Conservation (phyloP, 2,888 invertebrate genomes). For the Galerucella nymphaeae region DNA sequence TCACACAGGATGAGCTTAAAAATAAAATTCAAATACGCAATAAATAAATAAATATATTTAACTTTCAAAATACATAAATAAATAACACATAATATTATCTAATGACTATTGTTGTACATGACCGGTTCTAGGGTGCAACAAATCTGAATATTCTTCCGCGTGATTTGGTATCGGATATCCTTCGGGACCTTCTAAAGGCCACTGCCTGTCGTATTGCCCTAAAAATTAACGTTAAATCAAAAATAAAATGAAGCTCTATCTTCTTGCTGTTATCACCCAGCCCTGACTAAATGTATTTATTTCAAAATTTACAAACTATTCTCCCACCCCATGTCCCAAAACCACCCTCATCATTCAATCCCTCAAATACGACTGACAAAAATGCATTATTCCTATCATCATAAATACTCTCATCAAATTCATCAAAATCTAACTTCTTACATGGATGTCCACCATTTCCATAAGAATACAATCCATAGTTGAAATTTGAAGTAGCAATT, state of each 20-base stretch:
- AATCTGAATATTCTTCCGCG: slow-evolving; percentile 32
- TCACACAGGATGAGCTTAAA: too few species aligned
- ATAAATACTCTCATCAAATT: slow-evolving; percentile 13
- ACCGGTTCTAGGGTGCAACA: slow-evolving; percentile 42
- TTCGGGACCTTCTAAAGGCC: slow-evolving; percentile 50
- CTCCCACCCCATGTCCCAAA: not conserved
- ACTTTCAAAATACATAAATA: not conserved
- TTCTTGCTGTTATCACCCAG: too few species aligned
- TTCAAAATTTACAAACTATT: slow-evolving; percentile 1
- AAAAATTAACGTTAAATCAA: slow-evolving; percentile 47
- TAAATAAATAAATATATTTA: slow-evolving; percentile 7
- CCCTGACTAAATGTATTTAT: not conserved
- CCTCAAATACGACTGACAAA: slow-evolving; percentile 43
- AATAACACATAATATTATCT: slow-evolving; percentile 1
- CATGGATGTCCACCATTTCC: slow-evolving; percentile 54
- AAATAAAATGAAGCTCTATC: not conserved
- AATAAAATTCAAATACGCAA: not conserved
- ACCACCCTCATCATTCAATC: slow-evolving; percentile 32
- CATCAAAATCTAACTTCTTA: slow-evolving; percentile 46
- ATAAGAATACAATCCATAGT: slow-evolving; percentile 80
- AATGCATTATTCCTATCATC: slow-evolving; percentile 30
- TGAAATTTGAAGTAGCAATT: slow-evolving; percentile 79
- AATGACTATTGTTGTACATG: slow-evolving; percentile 12
- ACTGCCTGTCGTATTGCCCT: slow-evolving; percentile 60
- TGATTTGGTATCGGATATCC: slow-evolving; percentile 22